These are phyloP conservation scores for Himalopsyche anomala DNA, from an alignment of 2,888 invertebrate genomes.

Conservation along the genomic window DNA sequence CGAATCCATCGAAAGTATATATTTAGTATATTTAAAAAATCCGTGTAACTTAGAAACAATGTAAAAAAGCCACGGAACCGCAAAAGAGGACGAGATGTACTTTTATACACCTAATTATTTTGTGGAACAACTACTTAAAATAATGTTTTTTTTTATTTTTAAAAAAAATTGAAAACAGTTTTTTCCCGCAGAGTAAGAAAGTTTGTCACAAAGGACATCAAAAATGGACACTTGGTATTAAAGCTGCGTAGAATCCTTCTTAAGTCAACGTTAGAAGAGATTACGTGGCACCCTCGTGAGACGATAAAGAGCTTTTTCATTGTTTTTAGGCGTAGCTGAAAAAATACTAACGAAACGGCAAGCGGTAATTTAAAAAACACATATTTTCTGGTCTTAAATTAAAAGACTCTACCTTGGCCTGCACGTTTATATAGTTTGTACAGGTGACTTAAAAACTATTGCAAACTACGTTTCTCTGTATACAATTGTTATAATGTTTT, in stretches of 20 bases:
- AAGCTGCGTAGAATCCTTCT: constrained; percentile 34
- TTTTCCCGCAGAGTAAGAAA: not conserved
- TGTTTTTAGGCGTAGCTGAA: constrained; percentile 25
- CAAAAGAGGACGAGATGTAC: no score
- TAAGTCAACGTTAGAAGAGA: constrained; percentile 31
- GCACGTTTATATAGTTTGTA: no score
- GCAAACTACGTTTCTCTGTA: no score
- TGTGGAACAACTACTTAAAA: no score
- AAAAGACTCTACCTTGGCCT: not conserved
- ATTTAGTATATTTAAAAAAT: no score
- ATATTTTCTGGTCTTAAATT: not conserved
- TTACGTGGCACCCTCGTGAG: constrained; percentile 26
- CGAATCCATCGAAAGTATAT: no score
- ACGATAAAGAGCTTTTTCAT: constrained; percentile 34
- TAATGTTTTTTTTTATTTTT: no score
- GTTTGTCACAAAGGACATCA: constrained; percentile 20
- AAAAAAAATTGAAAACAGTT: not conserved
- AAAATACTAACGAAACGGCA: not conserved
- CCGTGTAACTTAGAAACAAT: no score
- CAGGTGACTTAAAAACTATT: no score
- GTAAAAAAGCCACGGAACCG: no score
- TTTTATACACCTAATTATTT: no score
- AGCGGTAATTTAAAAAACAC: constrained; percentile 25
- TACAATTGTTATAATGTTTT: no score
- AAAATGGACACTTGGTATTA: constrained; percentile 26